Evolutionary conservation across 2,888 invertebrate genomes (phyloP), one percentile per base, ranked within the genome.

Genomic region (Leptopilina drosophilae): DNA sequence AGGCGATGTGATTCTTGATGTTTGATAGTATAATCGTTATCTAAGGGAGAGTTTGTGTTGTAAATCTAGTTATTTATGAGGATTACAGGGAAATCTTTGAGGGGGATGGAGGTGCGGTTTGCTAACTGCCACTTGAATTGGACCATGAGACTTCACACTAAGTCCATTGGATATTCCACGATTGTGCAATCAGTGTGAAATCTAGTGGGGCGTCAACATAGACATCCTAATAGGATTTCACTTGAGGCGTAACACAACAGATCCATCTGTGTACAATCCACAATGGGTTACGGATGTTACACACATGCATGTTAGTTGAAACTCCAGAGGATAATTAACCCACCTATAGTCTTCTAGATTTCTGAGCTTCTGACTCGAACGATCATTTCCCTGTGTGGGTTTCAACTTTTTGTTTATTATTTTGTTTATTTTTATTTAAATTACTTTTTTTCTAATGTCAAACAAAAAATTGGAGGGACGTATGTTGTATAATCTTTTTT

Each of bases 141-240:
- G 73, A 73, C 73, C 73, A 73, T 33, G 73, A 73, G 56, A 73
- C 73, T 73, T 73, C 33, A 33, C 56, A 62, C 73, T 56, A 73
- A 73, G 33, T 73, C 73, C 73, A 56, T 56, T 73, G 40, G 26
- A 56, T 56, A 73, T 73, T 73, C 73, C 73, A 73, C 56, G 56
- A 73, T 56, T 73, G 73, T 73, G 73, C 73, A 73, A 73, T 73
- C 73, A 73, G 73, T 73, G 73, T 73, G 56, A 73, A 73, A 73
- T 73, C 73, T 73, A 56, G 33, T 73, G n/a, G 56, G 33, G 33
- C 73, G 73, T 56, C 73, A 69, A 73, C 56, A 73, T 56, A 73
- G 73, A 73, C 53, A 53, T 73, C 73, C 73, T 73, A 73, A 73
- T 73, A 73, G 73, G 56, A 73, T 73, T 73, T 73, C 73, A 73